Conservation (phyloP, 2,113 vertebrate genomes). For the Lepus europaeus region DNA sequence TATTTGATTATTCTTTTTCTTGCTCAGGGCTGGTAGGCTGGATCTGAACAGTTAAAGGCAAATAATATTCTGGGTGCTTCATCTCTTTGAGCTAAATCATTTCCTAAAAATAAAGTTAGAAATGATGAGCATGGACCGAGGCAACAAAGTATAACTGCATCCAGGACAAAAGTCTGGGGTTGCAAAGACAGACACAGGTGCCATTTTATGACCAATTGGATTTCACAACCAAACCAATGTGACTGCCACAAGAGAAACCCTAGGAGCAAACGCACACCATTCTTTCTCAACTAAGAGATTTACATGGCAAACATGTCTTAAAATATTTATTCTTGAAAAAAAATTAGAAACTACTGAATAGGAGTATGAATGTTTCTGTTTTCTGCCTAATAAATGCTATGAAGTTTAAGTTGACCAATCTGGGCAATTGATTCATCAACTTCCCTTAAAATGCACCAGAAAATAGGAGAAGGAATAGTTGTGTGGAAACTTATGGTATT, state of each 20-base stretch:
- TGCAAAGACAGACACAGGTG: conserved; percentile 40
- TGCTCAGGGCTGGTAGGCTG: conserved; percentile 71
- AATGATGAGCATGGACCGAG: not conserved
- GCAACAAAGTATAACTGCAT: not conserved
- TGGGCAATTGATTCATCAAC: conserved; percentile 65
- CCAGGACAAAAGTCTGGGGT: conserved; percentile 8
- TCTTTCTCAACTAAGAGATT: conserved; percentile 75
- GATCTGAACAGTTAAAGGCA: conserved; percentile 72
- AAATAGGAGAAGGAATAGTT: conserved; percentile 62
- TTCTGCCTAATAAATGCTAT: conserved; percentile 79
- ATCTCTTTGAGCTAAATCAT: conserved; percentile 57
- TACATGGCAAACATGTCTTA: conserved; percentile 58
- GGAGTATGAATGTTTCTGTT: conserved; percentile 68
- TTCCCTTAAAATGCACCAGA: conserved; percentile 71
- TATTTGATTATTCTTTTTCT: conserved; percentile 79
- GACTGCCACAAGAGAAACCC: conserved; percentile 11
- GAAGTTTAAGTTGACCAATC: conserved; percentile 71
- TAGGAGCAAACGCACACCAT: not conserved
- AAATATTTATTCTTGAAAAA: conserved; percentile 68
- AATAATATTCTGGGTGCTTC: conserved; percentile 36
- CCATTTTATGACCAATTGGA: conserved; percentile 8
- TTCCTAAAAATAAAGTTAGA: not conserved
- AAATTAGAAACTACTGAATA: conserved; percentile 68
- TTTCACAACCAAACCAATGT: not conserved
- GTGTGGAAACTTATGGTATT: conserved; percentile 65